These are phyloP conservation scores for Cataglyphis cursor DNA, from an alignment of 2,888 invertebrate species.

Conservation along the genomic window DNA sequence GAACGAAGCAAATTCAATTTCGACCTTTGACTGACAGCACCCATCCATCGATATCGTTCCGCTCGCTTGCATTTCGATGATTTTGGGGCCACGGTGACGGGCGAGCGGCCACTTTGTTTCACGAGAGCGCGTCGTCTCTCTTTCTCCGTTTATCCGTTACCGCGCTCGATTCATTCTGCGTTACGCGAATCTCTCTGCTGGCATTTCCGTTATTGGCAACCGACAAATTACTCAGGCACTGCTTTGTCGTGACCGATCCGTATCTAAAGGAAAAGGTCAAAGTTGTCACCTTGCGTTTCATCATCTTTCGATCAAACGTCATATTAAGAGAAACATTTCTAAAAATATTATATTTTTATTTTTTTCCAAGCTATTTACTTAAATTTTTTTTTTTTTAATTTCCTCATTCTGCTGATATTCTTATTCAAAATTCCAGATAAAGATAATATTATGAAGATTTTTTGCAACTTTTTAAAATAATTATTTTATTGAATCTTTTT, in stretches of 20 bases:
- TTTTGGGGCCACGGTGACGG: constrained; percentile 68
- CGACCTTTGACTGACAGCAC: constrained; percentile 74
- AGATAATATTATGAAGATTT: too few relatives aligned
- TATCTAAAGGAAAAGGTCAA: constrained; percentile 18
- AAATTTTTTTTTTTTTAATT: too few relatives aligned
- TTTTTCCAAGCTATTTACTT: background rate
- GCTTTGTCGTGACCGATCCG: constrained; percentile 20
- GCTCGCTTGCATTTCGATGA: constrained; percentile 68
- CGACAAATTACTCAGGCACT: constrained; percentile 46
- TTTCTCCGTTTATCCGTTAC: constrained; percentile 46
- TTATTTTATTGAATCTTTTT: too few relatives aligned
- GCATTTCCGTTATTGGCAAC: constrained; percentile 54
- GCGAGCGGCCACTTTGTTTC: constrained; percentile 69
- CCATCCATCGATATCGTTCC: constrained; percentile 72
- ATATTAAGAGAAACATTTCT: background rate
- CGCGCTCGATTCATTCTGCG: constrained; percentile 37
- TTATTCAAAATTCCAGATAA: too few relatives aligned
- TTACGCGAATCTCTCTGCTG: constrained; percentile 12
- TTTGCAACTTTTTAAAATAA: too few relatives aligned
- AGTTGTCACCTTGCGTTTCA: background rate
- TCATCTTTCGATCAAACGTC: background rate
- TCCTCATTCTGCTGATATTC: too few relatives aligned
- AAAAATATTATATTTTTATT: background rate
- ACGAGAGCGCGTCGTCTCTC: constrained; percentile 34
- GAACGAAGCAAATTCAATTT: constrained; percentile 75